Evolutionary conservation across 1,140 invertebrate genomes (phyloP), one percentile per base, ranked within the genome.

Genomic region (Drosophila subpulchrella): DNA sequence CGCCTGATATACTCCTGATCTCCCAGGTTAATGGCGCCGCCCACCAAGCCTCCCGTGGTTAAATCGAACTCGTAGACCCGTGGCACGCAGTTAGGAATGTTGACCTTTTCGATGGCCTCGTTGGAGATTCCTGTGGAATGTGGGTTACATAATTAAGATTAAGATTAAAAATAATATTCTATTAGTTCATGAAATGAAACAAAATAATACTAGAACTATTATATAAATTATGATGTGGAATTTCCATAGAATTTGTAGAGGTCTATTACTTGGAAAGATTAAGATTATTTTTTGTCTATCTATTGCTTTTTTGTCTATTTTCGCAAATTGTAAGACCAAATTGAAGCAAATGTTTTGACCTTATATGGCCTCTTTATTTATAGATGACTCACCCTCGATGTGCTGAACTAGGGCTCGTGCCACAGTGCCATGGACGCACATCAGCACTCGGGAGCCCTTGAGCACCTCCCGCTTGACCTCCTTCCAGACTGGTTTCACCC

Each of bases 61-160:
- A 93, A 93, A 81, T 96, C 94, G 53, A 96, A 92, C 71, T 95
- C 94, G 84, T 96, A 96, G 3, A 95, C 94, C 63, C 96, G 94
- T 5, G 96, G 96, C 71, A 96, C 95, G 47, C 95, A 95, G 72
- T 95, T 96, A 7, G 95, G 95, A n/a, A 96, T 93, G 92, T 96
- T 96, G 3, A 96, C 92, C 53, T 93, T 94, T 90, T 95, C 94
- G 41, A 96, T 96, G 34, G 93, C 94, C 57, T 94, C 93, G 75
- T 96, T 94, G 30, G 93, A 93, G 66, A 96, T 93, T 15, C 94
- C 94, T 93, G 57, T 92, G 38, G n/a, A 72, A 41, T 1, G 2
- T 20, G 20, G 20, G 20, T 20, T 20, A 20, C 20, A 20, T 20
- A 20, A 20, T 20, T 20, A 20, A 20, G 20, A 20, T 20, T 1